These are phyloP conservation scores for Ciconia maguari DNA, from an alignment of 2,113 vertebrate species.

Conservation along the genomic window DNA sequence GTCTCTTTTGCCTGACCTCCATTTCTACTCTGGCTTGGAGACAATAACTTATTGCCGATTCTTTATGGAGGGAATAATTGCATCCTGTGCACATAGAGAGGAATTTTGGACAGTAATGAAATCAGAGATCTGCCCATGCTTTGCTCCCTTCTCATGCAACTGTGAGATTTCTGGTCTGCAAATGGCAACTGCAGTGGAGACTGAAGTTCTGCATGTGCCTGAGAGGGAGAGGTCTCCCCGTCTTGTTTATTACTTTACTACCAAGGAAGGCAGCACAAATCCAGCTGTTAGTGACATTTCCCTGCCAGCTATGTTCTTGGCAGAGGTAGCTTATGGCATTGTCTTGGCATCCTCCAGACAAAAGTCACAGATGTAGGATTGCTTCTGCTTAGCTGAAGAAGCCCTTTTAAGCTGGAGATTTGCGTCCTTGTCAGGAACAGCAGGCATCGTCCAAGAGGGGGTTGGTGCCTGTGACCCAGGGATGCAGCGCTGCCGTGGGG, in stretches of 20 bases:
- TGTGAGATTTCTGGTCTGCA: neutral
- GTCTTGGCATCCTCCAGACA: neutral
- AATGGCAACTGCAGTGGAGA: neutral
- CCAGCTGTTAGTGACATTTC: neutral
- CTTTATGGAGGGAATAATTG: neutral
- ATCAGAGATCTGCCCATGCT: neutral
- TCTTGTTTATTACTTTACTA: neutral
- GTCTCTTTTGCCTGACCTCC: neutral
- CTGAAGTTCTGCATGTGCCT: neutral
- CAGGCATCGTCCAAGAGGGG: neutral
- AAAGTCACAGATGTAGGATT: neutral
- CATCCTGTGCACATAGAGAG: neutral
- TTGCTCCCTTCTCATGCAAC: neutral
- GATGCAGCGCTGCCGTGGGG: rapidly evolving
- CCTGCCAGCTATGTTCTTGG: neutral
- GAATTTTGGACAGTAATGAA: rapidly evolving
- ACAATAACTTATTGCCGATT: neutral
- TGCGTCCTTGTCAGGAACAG: neutral
- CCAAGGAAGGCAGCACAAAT: neutral
- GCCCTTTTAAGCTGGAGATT: neutral
- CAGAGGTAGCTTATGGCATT: neutral
- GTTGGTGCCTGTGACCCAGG: neutral
- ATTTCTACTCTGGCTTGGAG: neutral
- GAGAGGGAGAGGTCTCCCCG: neutral
- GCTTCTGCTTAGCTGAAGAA: neutral